Evolutionary conservation across 2,113 vertebrate species (phyloP).

Genomic region (Oncorhynchus clarkii): DNA sequence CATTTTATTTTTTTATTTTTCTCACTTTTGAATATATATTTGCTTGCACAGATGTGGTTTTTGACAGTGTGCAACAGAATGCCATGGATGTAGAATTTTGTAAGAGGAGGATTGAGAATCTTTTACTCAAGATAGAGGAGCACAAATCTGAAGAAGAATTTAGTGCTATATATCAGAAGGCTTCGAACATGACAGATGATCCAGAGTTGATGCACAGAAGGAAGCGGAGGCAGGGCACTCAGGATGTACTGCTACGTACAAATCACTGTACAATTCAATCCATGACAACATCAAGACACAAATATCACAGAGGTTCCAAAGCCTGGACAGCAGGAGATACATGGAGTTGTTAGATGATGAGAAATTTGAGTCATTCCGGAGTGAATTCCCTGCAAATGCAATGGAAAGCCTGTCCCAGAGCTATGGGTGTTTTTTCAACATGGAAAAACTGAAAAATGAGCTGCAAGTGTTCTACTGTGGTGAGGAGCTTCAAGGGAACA

Average conservation of each 20-base stretch:
- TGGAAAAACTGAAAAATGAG: neutral
- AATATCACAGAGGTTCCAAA: neutral
- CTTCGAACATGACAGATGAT: neutral
- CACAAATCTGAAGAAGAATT: constrained; percentile 4
- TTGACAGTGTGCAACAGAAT: constrained; percentile 4
- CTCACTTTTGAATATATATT: constrained; percentile 3
- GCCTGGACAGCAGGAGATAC: neutral
- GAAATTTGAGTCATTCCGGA: neutral
- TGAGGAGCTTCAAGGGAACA: neutral
- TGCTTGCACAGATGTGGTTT: neutral
- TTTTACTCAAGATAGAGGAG: neutral
- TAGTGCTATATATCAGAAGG: neutral
- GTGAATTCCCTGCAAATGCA: neutral
- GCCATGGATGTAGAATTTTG: neutral
- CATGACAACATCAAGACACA: neutral
- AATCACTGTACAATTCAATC: neutral
- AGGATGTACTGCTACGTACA: neutral
- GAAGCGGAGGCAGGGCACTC: neutral
- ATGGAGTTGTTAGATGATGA: constrained; percentile 17
- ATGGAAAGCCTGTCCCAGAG: neutral
- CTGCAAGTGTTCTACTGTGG: constrained; percentile 5
- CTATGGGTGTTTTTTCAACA: constrained; percentile 5
- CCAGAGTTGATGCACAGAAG: neutral
- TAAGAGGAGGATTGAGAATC: neutral
- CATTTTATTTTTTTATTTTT: constrained; percentile 11